Base-by-base conservation (phyloP, 1,140 invertebrate genomes). In the Bilobella aurantiaca region DNA sequence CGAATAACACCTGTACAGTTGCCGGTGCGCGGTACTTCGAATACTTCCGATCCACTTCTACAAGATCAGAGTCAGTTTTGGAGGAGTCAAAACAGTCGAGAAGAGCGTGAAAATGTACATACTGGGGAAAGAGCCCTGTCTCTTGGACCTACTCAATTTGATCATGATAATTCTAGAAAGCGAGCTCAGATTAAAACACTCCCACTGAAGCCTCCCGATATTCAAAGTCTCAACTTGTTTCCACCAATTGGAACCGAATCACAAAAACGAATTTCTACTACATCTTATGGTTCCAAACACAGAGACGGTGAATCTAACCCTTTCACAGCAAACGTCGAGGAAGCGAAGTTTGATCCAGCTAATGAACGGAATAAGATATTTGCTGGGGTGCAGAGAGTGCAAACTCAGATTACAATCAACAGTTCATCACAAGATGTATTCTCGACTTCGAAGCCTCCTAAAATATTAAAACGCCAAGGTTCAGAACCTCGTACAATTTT, bases 161-260 rank as follows among this genome's bases (percentile, higher is more conserved):
- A n/a, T n/a, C n/a, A n/a, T n/a, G n/a, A n/a, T n/a, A n/a, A n/a
- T 42, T 42, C 37, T 5, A 53, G 23, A 28, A 65, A 65, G 30
- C 30, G 63, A 21, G 58, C 63, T 34, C 29, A 60, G n/a, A 57
- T 64, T 0, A 61, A 59, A 27, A 46, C 49, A 2, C 47, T 64
- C 23, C 66, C 66, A 8, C 37, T 47, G 0, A 68, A 64, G 34
- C 66, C 66, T 61, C 66, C 66, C 18, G 66, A 68, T 32, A 64
- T 68, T 29, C 30, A 49, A 28, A 68, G 62, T n/a, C 3, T 53
- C 21, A 30, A 49, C 12, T 23, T 64, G 27, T 68, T 68, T 57
- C 66, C 66, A 27, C 58, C 66, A 28, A 63, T 67, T 14, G 23
- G 32, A 23, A 8, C 23, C 23, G 25, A 5, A 53, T 53, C 49